Evolutionary conservation across 2,888 invertebrate species (phyloP), one percentile per base, ranked within the genome.

Genomic region (Tetheella fluctuosa): DNA sequence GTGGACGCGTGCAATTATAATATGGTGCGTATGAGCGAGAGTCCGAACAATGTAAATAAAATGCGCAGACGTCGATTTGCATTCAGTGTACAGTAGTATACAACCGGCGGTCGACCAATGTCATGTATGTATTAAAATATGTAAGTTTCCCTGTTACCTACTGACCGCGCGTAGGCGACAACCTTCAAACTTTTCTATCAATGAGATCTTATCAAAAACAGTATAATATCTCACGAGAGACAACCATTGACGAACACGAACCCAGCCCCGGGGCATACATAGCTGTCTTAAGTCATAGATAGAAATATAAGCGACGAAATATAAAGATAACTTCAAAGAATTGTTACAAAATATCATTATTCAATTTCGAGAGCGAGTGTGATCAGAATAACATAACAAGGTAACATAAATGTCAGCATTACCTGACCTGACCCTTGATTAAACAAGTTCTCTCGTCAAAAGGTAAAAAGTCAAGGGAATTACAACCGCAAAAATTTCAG

Each of bases 381-480:
- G 17, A 48, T 48, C 48, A 48, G 20, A 48, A 48, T 20, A 48
- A 48, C 48, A 48, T 20, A 48, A 48, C 48, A 48, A 10, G 20
- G n/a, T 42, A 17, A 17, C 2, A 42, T 17, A 42, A 42, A 42
- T 42, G 42, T 42, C 42, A 42, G 42, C 17, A 42, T 17, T 6
- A 42, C 42, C 42, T 42, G 48, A 48, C 20, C 48, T 48, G 48
- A 48, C 48, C 48, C n/a, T 17, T 15, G 48, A 15, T 8, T 42
- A 42, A n/a, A 17, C 42, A 10, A 48, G 20, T 15, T 39, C n/a
- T n/a, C n/a, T n/a, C 2, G 6, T 37, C 4, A 48, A 48, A 48
- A 48, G 48, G 48, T 20, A 48, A 48, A 20, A 48, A 48, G 48
- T 20, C 48, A 20, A 48, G 15, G 48, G 48, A 48, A 48, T 48